Percentiles rank a stretch among this genome's conserved stretches.
Evolutionary conservation across 2,113 vertebrate species (phyloP).

Genomic region (Lasiurus cinereus): DNA sequence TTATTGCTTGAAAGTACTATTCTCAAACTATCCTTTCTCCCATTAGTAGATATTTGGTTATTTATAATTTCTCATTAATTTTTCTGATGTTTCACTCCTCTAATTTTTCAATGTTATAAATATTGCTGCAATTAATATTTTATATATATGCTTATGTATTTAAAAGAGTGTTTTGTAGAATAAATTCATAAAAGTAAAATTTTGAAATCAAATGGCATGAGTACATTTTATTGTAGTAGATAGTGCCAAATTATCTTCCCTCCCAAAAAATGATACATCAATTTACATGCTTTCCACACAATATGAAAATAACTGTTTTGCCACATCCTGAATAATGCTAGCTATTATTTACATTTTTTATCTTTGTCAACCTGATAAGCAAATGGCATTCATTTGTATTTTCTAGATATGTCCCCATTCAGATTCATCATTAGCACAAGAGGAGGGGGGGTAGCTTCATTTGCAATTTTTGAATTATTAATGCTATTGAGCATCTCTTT

Average conservation of each 20-base stretch:
- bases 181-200: constrained; percentile 29
- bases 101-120: constrained; percentile 21
- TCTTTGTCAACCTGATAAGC: neutral
- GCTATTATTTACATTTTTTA: constrained; percentile 40
- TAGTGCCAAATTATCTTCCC: neutral
- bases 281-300: constrained; percentile 26
- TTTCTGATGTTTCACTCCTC: neutral
- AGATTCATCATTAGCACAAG: neutral
- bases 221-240: constrained; percentile 1
- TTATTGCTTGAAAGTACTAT: neutral
- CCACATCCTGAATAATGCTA: neutral
- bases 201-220: constrained; percentile 31
- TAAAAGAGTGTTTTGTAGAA: neutral
- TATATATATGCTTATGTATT: neutral
- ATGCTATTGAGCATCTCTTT: neutral
- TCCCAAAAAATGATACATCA: neutral
- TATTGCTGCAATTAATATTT: constrained; percentile 44
- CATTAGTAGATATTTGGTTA: neutral
- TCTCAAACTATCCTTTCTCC: neutral
- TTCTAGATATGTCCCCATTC: constrained; percentile 34
- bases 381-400: constrained; percentile 51
- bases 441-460: neutral
- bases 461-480: constrained; percentile 38
- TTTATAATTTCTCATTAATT: neutral
- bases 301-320: constrained; percentile 31